Percentiles rank a stretch among this genome's conserved stretches.
Evolutionary conservation across 2,113 vertebrate genomes (phyloP).

Genomic region (Centropus unirufus): DNA sequence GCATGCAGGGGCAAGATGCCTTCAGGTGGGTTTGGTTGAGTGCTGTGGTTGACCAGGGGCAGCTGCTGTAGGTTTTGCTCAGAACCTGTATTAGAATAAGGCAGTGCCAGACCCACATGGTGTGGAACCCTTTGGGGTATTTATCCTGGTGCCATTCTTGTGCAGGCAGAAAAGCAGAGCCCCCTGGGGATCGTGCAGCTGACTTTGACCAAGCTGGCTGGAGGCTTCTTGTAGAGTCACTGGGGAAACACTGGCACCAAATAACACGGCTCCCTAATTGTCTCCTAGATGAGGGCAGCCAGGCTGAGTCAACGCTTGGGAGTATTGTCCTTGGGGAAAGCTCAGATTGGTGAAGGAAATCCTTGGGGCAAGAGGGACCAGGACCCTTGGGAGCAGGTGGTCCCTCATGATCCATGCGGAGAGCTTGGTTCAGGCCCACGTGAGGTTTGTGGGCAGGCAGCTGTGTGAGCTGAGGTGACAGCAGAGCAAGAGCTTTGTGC

Average conservation of each 20-base stretch:
- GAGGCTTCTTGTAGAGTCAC: background rate
- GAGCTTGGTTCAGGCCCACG: background rate
- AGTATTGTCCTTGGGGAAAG: background rate
- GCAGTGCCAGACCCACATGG: background rate
- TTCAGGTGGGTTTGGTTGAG: background rate
- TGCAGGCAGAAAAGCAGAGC: background rate
- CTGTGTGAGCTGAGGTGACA: background rate
- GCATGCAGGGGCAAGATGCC: background rate
- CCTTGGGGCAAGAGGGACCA: background rate
- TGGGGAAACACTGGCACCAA: background rate
- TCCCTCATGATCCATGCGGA: accelerated
- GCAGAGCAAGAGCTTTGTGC: background rate
- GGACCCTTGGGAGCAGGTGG: background rate
- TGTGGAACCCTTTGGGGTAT: background rate
- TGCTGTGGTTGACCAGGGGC: background rate
- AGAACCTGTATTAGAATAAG: background rate
- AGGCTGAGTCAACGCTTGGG: background rate
- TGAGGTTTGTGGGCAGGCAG: background rate
- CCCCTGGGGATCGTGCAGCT: background rate
- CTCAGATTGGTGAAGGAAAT: background rate
- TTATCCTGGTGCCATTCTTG: background rate
- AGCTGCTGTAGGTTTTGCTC: background rate
- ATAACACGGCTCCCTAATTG: background rate
- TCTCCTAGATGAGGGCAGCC: background rate
- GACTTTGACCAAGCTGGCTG: background rate